Percentiles rank a stretch among this genome's conserved stretches.
Evolutionary conservation across 2,888 invertebrate genomes (phyloP).

Genomic region (Drosophila kuntzei): DNA sequence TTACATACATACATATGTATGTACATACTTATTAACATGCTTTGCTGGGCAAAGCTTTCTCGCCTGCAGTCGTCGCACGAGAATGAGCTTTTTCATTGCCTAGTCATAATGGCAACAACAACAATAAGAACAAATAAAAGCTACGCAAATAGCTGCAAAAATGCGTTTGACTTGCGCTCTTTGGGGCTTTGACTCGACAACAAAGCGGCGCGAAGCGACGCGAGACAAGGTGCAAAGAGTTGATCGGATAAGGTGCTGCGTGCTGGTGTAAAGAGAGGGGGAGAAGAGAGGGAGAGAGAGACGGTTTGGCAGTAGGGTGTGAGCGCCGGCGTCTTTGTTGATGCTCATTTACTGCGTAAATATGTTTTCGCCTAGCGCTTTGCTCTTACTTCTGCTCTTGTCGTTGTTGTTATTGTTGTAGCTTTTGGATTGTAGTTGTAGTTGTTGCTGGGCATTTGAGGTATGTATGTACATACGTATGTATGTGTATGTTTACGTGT

Average conservation of each 20-base stretch:
- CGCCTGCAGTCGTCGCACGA: slow-evolving; percentile 41
- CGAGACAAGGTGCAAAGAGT: slow-evolving; percentile 49
- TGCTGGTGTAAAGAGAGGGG: slow-evolving; percentile 1
- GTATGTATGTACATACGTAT: slow-evolving; percentile 16
- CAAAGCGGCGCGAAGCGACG: slow-evolving; percentile 13
- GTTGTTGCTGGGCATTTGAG: slow-evolving; percentile 22
- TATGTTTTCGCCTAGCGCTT: slow-evolving; percentile 41
- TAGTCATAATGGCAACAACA: slow-evolving; percentile 25
- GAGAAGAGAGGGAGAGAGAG: neutral
- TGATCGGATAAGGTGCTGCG: slow-evolving; percentile 33
- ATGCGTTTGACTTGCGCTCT: slow-evolving; percentile 63
- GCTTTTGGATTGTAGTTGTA: slow-evolving; percentile 22
- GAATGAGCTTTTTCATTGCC: slow-evolving; percentile 50
- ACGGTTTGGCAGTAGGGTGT: slow-evolving; percentile 5
- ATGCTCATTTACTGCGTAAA: slow-evolving; percentile 72
- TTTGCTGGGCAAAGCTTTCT: slow-evolving; percentile 41
- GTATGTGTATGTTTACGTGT: slow-evolving; percentile 20
- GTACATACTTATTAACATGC: slow-evolving; percentile 10
- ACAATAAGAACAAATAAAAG: slow-evolving; percentile 32
- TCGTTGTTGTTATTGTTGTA: slow-evolving; percentile 24
- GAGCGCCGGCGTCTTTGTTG: slow-evolving; percentile 72
- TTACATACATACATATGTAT: no score
- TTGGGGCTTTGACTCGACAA: slow-evolving; percentile 7
- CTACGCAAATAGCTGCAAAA: slow-evolving; percentile 53
- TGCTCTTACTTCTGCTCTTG: slow-evolving; percentile 41